Conservation (phyloP, 1,140 invertebrate species). For the Drosophila sturtevanti region DNA sequence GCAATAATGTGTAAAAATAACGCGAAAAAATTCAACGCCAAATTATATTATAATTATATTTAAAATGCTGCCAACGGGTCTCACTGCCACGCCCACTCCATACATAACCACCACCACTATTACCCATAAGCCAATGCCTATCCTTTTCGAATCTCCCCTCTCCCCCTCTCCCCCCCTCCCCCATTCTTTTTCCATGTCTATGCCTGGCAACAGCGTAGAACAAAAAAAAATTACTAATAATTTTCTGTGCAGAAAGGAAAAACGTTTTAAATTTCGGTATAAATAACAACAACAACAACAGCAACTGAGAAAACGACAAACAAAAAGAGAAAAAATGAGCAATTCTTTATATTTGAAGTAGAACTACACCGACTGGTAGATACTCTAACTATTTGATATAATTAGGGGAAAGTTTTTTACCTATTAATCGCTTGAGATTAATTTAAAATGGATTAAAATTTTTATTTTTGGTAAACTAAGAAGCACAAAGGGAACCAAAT, state of each 20-base stretch:
- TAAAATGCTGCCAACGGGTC: conserved; percentile 67
- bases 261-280: conserved; percentile 28
- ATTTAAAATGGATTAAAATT: too few relatives aligned
- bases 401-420: too few relatives aligned
- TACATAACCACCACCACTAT: background rate
- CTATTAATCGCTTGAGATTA: too few relatives aligned
- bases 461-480: too few relatives aligned
- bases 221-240: conserved; percentile 51
- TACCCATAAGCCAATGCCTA: background rate
- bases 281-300: background rate
- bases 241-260: conserved; percentile 36
- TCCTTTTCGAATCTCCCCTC: background rate
- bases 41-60: conserved; percentile 82
- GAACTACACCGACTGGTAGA: background rate
- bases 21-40: conserved; percentile 69
- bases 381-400: background rate
- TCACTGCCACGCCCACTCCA: conserved; percentile 22
- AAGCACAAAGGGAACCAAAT: too few relatives aligned
- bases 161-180: background rate
- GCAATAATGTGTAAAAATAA: conserved; percentile 34
- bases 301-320: background rate
- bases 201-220: conserved; percentile 12
- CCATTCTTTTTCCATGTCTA: conserved; percentile 8
- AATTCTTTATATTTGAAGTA: background rate
- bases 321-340: conserved; percentile 33